A percentile compares a stretch with the other conserved stretches of the same genome.
phyloP scores from a whole-genome alignment of 2,113 vertebrate species.

The Scomber japonicus region DNA sequence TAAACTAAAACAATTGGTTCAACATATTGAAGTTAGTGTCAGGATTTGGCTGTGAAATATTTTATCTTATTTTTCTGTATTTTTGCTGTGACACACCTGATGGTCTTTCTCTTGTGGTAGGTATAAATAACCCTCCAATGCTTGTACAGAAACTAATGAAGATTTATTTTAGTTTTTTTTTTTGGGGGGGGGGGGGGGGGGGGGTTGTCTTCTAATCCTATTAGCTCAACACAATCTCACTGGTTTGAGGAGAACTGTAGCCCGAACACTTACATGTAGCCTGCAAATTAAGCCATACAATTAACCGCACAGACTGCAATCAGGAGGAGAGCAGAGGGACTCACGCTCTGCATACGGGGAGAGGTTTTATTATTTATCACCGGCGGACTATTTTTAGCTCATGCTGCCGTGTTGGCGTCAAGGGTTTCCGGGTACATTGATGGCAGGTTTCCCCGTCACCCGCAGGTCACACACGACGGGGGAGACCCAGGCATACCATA shows the following conservation, averaged over 20 bases:
- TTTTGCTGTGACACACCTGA: background rate
- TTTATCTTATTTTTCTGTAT: background rate
- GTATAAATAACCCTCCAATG: background rate
- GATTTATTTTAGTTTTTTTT: background rate
- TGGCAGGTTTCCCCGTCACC: conserved; percentile 80
- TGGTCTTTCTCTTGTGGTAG: background rate
- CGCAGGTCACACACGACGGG: conserved; percentile 68
- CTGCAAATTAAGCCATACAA: conserved; percentile 44
- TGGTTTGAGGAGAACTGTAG: background rate
- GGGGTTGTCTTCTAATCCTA: background rate
- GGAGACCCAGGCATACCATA: conserved; percentile 51
- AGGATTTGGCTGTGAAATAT: background rate
- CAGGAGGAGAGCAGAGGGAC: conserved; percentile 37
- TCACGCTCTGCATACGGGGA: conserved; percentile 62
- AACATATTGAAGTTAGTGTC: background rate
- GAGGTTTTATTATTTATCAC: conserved; percentile 79
- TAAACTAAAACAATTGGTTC: background rate
- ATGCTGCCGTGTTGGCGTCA: conserved; percentile 61
- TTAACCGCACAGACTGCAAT: conserved; percentile 34
- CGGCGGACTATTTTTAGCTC: conserved; percentile 74
- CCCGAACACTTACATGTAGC: background rate
- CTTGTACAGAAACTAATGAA: background rate
- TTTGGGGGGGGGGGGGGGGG: no score
- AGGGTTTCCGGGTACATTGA: conserved; percentile 75
- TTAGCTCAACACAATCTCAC: background rate